These are phyloP conservation scores for Lota lota DNA, from an alignment of 2,113 vertebrate species.

Conservation along the genomic window DNA sequence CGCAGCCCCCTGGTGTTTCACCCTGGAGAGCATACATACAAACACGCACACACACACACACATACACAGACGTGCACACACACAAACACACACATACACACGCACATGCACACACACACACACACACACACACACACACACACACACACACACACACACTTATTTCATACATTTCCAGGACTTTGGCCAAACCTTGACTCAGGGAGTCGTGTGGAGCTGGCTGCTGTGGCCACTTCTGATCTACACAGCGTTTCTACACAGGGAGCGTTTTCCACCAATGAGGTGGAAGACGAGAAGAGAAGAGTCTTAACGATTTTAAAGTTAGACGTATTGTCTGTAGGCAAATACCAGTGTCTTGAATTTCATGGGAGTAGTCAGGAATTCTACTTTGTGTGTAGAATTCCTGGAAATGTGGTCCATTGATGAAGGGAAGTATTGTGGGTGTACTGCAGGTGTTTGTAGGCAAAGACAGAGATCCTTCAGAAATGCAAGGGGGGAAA, in stretches of 20 bases:
- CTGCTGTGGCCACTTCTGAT: slow-evolving; percentile 31
- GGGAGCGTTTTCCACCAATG: too few relatives aligned
- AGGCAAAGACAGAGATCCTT: too few relatives aligned
- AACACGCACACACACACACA: background rate
- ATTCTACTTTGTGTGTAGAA: too few relatives aligned
- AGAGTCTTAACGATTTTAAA: background rate
- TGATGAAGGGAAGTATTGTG: too few relatives aligned
- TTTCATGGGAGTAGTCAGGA: too few relatives aligned
- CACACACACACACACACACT: slow-evolving; percentile 13
- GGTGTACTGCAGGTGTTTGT: too few relatives aligned
- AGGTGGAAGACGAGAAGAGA: background rate
- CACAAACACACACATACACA: background rate
- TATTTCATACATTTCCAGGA: slow-evolving; percentile 49
- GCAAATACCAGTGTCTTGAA: too few relatives aligned
- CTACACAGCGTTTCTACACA: slow-evolving; percentile 29
- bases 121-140: slow-evolving; percentile 2
- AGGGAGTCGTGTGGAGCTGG: slow-evolving; percentile 43
- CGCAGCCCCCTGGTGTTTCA: too few relatives aligned
- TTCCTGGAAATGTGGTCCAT: too few relatives aligned
- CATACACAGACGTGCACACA: background rate
- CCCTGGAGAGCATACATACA: background rate
- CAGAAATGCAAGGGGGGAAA: too few relatives aligned
- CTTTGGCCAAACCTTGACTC: slow-evolving; percentile 43
- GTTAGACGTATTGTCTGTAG: too few relatives aligned
- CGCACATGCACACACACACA: slow-evolving; percentile 1